phyloP scores from a whole-genome alignment of 2,113 vertebrate species.

The Orycteropus afer region DNA sequence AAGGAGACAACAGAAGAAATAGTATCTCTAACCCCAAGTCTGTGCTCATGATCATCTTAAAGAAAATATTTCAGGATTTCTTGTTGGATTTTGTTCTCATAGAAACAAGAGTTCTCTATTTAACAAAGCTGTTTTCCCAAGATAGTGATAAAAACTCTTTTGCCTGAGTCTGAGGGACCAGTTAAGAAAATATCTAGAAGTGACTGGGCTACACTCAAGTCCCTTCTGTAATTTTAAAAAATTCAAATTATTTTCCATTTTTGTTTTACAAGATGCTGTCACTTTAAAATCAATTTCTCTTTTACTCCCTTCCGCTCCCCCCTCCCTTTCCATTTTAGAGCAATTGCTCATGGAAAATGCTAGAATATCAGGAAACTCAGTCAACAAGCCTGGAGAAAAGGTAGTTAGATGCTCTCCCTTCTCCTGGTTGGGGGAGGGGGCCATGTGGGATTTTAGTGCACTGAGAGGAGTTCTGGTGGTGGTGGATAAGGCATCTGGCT shows the following conservation, averaged over 20 bases:
- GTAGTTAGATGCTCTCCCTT: not conserved
- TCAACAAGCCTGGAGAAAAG: not conserved
- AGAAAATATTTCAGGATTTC: conserved; percentile 48
- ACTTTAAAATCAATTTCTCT: conserved; percentile 9
- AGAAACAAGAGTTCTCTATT: conserved; percentile 24
- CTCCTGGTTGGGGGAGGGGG: not conserved
- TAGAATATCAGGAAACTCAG: not conserved
- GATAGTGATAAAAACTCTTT: not conserved
- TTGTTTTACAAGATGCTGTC: conserved; percentile 28
- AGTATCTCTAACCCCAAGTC: conserved; percentile 13
- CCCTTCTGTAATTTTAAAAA: not conserved
- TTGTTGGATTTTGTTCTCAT: not conserved
- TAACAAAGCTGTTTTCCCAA: conserved; percentile 8
- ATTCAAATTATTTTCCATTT: conserved; percentile 41
- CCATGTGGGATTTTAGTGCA: not conserved
- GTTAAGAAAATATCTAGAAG: conserved; percentile 3
- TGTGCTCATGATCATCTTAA: conserved; percentile 42
- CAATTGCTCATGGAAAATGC: conserved; percentile 1
- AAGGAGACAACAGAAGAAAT: conserved; percentile 17
- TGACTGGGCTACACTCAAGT: not conserved
- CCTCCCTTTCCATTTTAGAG: not conserved
- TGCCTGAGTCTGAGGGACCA: not conserved
- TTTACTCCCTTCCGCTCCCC: not conserved
- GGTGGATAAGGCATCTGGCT: too few species aligned
- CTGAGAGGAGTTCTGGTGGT: too few species aligned